These are phyloP conservation scores for Papilio polyxenes DNA, from an alignment of 1,140 invertebrate species.

Conservation along the genomic window DNA sequence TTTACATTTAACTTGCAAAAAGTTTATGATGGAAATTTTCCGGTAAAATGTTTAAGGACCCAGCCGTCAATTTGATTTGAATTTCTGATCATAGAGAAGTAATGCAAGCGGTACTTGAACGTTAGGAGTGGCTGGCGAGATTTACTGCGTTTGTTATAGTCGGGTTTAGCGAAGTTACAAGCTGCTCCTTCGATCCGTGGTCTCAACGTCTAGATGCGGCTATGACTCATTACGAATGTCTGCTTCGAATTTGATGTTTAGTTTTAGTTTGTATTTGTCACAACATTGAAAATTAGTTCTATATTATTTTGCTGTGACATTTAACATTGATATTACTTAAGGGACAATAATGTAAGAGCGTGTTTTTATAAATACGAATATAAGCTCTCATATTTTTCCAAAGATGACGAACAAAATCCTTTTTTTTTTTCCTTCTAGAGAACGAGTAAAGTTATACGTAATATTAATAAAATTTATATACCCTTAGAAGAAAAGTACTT, in stretches of 20 bases:
- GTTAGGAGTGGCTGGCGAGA: constrained; percentile 49
- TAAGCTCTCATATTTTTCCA: background rate
- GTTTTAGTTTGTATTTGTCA: constrained; percentile 24
- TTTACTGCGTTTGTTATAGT: constrained; percentile 48
- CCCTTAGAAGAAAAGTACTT: constrained; percentile 26
- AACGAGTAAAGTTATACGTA: constrained; percentile 16
- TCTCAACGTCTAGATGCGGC: constrained; percentile 43
- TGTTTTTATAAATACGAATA: background rate
- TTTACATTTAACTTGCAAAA: background rate
- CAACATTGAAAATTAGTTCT: background rate
- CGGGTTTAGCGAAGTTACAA: constrained; percentile 48
- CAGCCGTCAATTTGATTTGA: constrained; percentile 14
- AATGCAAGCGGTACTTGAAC: constrained; percentile 53
- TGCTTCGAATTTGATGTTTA: constrained; percentile 44
- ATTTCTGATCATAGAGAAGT: constrained; percentile 44
- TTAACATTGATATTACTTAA: background rate
- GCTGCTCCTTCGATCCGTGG: constrained; percentile 33
- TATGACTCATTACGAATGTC: constrained; percentile 46
- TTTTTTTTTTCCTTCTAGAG: background rate
- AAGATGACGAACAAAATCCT: background rate
- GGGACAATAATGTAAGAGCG: background rate
- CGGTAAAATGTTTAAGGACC: background rate
- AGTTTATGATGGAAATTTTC: background rate
- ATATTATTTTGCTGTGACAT: background rate
- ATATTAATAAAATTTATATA: constrained; percentile 16